phyloP scores from a whole-genome alignment of 2,113 vertebrate genomes.

The Herpetotheres cachinnans region DNA sequence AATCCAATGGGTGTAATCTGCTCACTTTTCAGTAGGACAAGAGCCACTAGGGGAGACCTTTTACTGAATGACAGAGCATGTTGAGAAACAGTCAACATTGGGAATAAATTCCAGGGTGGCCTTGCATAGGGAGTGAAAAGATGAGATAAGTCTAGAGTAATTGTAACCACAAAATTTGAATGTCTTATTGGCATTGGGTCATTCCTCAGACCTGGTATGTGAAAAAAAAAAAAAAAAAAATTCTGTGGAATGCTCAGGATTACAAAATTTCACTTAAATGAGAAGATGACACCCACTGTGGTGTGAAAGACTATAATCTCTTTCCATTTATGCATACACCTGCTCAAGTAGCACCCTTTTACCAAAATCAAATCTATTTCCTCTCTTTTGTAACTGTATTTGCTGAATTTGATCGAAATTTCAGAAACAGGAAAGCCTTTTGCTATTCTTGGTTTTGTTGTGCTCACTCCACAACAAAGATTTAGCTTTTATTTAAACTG shows the following conservation, averaged over 20 bases:
- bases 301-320: background rate
- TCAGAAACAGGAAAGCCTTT: background rate
- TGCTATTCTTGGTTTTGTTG: background rate
- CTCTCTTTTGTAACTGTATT: background rate
- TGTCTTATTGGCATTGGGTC: background rate
- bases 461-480: background rate
- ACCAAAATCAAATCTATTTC: background rate
- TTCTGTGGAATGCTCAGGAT: background rate
- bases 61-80: background rate
- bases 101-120: background rate
- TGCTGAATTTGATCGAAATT: constrained; percentile 1
- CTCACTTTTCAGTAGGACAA: background rate
- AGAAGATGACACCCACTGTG: background rate
- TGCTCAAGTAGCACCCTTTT: background rate
- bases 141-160: background rate
- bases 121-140: background rate
- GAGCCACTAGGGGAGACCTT: background rate
- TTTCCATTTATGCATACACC: background rate
- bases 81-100: background rate
- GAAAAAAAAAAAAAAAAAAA: background rate
- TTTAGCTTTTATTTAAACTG: constrained; percentile 36
- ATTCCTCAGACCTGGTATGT: background rate
- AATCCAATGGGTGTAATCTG: background rate
- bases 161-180: background rate
- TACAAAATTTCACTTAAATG: background rate